Percentiles rank a stretch among this genome's conserved stretches.
Conservation (phyloP, 2,797 vertebrate species). For the Neosalanx taihuensis region DNA sequence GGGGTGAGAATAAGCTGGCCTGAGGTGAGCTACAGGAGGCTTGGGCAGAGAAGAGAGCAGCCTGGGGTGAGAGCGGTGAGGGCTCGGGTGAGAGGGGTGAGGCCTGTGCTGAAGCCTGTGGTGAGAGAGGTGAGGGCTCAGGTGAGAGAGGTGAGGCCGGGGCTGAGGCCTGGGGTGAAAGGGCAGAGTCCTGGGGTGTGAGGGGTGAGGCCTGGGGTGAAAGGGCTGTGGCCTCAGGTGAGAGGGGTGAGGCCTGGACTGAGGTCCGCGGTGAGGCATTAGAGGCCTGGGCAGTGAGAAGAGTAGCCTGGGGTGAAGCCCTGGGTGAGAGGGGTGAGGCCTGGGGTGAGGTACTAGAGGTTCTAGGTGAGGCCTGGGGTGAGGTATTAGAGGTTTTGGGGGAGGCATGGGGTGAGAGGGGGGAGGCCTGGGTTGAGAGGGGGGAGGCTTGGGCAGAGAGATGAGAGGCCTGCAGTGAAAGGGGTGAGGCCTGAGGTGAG, state of each 20-base stretch:
- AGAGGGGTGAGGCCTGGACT: neutral
- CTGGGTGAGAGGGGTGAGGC: too few species aligned
- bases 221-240: neutral
- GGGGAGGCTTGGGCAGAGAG: neutral
- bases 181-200: neutral
- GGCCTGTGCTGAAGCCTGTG: too few species aligned
- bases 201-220: neutral
- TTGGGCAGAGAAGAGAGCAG: neutral
- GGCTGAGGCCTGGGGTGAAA: neutral
- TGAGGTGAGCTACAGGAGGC: neutral
- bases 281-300: too few species aligned
- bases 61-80: neutral
- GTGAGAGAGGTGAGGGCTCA: neutral
- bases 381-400: too few species aligned
- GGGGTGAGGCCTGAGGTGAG: constrained; percentile 24
- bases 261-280: neutral
- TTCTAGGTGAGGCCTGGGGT: too few species aligned
- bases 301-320: neutral
- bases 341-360: too few species aligned
- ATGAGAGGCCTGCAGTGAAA: neutral
- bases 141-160: too few species aligned
- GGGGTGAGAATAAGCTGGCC: neutral
- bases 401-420: neutral
- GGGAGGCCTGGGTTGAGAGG: neutral
- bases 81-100: too few species aligned